Base-by-base conservation (phyloP, 2,797 vertebrate species). In the Tapera naevia region DNA sequence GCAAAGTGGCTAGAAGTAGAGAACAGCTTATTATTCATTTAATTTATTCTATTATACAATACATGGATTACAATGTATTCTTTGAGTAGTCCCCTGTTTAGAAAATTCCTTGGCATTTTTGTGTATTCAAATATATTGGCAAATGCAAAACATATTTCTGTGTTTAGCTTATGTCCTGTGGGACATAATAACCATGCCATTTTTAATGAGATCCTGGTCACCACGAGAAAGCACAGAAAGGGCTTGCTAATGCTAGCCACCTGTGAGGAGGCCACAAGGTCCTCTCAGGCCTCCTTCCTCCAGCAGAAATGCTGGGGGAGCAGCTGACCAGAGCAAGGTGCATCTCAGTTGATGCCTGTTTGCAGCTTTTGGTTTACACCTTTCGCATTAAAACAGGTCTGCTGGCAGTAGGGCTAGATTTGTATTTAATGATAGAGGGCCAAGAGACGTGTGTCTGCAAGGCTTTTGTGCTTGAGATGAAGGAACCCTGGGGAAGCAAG, bases 241-340 rank as follows among this genome's bases (percentile, higher is more conserved):
- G 9, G 9, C 10, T 82, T 22, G 28, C 13, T 67, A 0, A 0
- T 6, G 4, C 17, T 6, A 3, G 54, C 37, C 25, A 73, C 43
- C 25, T 67, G 61, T 1, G 1, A 46, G 16, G 1, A 6, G 8
- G 9, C 8, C 4, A 43, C 0, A 0, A 74, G 25, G 2, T 7
- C 13, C 35, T 57, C 32, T 76, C 23, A 57, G 22, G 4, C 18
- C 37, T 85, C 33, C 35, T 88, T 5, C 5, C 19, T 72, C 28
- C 11, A 22, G 33, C 50, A 89, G 37, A 88, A 83, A 70, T 45
- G 21, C 12, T 5, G 1, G 25, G 19, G 9, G 15, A 69, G 56
- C n/a, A 70, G 39, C 24, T 82, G 60, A 30, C 17, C 2, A 1
- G 23, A 74, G 37, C 50, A 7, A 3, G 3, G 5, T 33, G 28